Conservation (phyloP, 2,888 invertebrate species). For the Iphiclides podalirius region DNA sequence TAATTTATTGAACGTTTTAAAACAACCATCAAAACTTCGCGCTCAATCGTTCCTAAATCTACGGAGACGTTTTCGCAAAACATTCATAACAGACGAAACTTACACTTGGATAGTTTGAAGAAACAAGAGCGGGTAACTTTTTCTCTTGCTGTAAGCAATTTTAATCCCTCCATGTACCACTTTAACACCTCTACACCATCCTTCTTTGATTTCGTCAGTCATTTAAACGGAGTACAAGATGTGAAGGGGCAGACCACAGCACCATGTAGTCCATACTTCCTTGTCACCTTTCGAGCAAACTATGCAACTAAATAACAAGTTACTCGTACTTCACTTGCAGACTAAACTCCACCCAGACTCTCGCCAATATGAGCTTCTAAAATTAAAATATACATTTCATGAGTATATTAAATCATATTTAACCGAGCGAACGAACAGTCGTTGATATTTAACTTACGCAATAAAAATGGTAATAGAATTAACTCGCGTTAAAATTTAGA, state of each 20-base stretch:
- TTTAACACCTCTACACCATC: too few relatives aligned
- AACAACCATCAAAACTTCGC: constrained; percentile 34
- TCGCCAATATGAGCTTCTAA: constrained; percentile 6
- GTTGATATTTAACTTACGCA: too few relatives aligned
- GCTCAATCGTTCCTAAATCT: constrained; percentile 44
- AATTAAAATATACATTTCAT: constrained; percentile 6
- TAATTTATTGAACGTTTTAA: background rate
- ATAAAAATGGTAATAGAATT: background rate
- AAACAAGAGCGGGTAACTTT: constrained; percentile 61
- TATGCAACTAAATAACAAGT: constrained; percentile 16
- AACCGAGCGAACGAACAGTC: too few relatives aligned
- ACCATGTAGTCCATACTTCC: too few relatives aligned
- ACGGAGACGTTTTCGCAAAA: constrained; percentile 53
- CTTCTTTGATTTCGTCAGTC: too few relatives aligned
- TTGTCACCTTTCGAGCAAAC: constrained; percentile 16
- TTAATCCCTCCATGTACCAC: too few relatives aligned
- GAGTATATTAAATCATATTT: constrained; percentile 5
- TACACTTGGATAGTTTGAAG: constrained; percentile 44
- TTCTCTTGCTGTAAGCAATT: too few relatives aligned
- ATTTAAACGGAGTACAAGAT: too few relatives aligned
- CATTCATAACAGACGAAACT: constrained; percentile 35
- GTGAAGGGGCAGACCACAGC: too few relatives aligned
- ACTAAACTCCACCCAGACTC: constrained; percentile 6
- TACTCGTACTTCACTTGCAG: constrained; percentile 3
- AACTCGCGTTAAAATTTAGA: too few relatives aligned